Evolutionary conservation across 2,113 vertebrate genomes (phyloP).

Genomic region (Tyrannus savana): DNA sequence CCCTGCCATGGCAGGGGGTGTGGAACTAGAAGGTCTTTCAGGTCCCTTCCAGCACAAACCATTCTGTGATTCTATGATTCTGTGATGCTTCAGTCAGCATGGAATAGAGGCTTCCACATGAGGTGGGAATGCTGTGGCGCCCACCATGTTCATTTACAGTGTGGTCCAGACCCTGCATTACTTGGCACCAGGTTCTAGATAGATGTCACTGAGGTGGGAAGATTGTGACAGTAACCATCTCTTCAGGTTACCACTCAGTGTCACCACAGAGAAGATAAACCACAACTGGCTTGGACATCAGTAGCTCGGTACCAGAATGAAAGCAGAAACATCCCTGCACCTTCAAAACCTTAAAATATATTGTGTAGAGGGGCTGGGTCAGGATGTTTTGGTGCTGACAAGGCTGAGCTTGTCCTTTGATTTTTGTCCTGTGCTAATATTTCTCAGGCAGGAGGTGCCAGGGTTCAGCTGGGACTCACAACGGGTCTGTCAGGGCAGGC

Average conservation of each 20-base stretch:
- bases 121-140: neutral
- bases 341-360: neutral
- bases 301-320: neutral
- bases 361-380: neutral
- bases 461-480: neutral
- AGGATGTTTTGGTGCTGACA: neutral
- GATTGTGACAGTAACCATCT: neutral
- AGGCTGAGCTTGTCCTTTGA: neutral
- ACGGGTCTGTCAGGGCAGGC: accelerated
- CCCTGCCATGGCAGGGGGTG: neutral
- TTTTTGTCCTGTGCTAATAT: neutral
- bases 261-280: neutral
- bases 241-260: neutral
- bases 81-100: accelerated
- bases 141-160: accelerated
- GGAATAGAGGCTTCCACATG: neutral
- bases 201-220: neutral
- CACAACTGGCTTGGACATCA: accelerated
- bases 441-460: neutral
- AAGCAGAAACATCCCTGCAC: neutral
- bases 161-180: neutral
- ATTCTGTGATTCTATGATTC: neutral
- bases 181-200: neutral
- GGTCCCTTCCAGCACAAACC: neutral
- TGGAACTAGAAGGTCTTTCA: neutral